A percentile compares a stretch with the other conserved stretches of the same genome.
Evolutionary conservation across 2,888 invertebrate genomes (phyloP).

Genomic region (Steromphala cineraria): DNA sequence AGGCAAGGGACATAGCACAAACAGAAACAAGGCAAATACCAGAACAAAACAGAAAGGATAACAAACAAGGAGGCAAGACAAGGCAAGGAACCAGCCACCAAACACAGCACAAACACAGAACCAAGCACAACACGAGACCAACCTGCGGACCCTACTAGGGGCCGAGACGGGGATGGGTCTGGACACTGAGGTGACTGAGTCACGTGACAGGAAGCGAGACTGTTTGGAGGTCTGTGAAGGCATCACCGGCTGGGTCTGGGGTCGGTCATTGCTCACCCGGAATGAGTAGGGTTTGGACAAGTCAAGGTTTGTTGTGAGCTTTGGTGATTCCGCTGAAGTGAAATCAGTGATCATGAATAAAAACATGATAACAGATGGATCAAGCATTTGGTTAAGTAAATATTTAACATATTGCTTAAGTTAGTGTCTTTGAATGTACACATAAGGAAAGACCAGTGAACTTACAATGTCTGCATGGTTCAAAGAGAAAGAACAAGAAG

Average conservation of each 20-base stretch:
- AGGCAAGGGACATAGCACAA: not conserved
- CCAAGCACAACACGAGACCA: no score
- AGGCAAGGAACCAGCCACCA: not conserved
- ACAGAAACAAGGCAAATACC: not conserved
- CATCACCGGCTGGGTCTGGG: slow-evolving; percentile 25
- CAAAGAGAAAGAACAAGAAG: no score
- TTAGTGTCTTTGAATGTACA: no score
- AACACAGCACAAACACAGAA: no score
- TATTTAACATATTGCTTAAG: no score
- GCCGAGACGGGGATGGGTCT: not conserved
- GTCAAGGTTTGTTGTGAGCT: slow-evolving; percentile 61
- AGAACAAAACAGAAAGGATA: not conserved
- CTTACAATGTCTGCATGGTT: no score
- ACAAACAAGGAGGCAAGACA: not conserved
- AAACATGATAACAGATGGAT: no score
- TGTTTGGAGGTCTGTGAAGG: slow-evolving; percentile 18
- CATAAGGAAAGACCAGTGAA: no score
- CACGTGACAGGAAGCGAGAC: not conserved
- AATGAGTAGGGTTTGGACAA: slow-evolving; percentile 61
- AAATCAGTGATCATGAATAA: no score
- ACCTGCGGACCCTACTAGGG: not conserved
- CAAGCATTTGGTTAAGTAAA: no score
- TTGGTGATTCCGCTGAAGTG: slow-evolving; percentile 66
- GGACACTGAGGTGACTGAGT: not conserved
- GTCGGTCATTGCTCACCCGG: slow-evolving; percentile 54